phyloP scores from a whole-genome alignment of 2,888 invertebrate genomes.

The Bhutanitis thaidina region DNA sequence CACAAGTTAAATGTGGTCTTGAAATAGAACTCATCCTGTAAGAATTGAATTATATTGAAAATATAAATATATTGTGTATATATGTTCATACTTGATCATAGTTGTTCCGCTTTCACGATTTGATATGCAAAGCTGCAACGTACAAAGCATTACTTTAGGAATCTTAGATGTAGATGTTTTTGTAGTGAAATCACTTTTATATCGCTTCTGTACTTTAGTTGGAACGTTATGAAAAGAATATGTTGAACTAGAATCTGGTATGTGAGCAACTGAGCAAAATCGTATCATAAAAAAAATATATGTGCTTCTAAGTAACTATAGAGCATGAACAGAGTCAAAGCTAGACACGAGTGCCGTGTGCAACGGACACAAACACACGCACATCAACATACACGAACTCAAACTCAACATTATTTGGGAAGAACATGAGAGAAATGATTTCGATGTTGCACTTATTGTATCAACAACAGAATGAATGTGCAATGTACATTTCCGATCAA shows the following conservation, averaged over 20 bases:
- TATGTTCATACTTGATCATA: slow-evolving; percentile 1
- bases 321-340: slow-evolving; percentile 55
- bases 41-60: not conserved
- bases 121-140: slow-evolving; percentile 1
- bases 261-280: slow-evolving; percentile 68
- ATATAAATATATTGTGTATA: slow-evolving; percentile 6
- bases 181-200: slow-evolving; percentile 29
- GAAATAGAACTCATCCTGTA: slow-evolving; percentile 11
- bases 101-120: slow-evolving; percentile 12
- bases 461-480: slow-evolving; percentile 46
- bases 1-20: not conserved
- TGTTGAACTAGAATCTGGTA: slow-evolving; percentile 60
- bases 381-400: slow-evolving; percentile 36
- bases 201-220: slow-evolving; percentile 14
- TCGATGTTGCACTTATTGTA: slow-evolving; percentile 26
- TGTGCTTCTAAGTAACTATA: slow-evolving; percentile 57
- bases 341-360: slow-evolving; percentile 50
- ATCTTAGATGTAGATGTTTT: slow-evolving; percentile 16
- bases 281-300: slow-evolving; percentile 35
- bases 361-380: slow-evolving; percentile 34
- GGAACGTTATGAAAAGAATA: not conserved
- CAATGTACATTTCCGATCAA: slow-evolving; percentile 30
- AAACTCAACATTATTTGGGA: slow-evolving; percentile 29
- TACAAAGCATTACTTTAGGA: not conserved
- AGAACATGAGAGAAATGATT: slow-evolving; percentile 30